These are phyloP conservation scores for Tetranychus truncatus DNA, from an alignment of 2,888 invertebrate genomes.

Conservation along the genomic window DNA sequence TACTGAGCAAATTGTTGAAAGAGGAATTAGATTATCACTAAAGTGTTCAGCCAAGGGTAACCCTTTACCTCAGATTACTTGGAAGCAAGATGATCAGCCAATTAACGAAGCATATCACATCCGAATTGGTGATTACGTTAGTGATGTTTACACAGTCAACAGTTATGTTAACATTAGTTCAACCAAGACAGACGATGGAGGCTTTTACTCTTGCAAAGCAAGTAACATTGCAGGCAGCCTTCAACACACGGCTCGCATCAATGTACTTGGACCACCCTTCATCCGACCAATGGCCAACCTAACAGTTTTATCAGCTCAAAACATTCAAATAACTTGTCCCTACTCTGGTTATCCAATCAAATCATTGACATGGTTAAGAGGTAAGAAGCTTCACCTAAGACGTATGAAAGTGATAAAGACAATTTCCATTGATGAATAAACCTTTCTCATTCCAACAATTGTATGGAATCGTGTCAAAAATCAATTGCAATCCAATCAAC, in stretches of 20 bases:
- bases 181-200: slow-evolving; percentile 32
- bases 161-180: slow-evolving; percentile 26
- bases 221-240: slow-evolving; percentile 24
- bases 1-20: slow-evolving; percentile 14
- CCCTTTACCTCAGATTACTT: slow-evolving; percentile 55
- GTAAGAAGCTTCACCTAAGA: slow-evolving; percentile 18
- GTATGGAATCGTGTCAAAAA: too few species aligned
- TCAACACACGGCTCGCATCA: slow-evolving; percentile 50
- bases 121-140: slow-evolving; percentile 28
- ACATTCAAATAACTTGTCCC: slow-evolving; percentile 58
- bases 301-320: slow-evolving; percentile 59
- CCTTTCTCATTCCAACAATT: too few species aligned
- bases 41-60: slow-evolving; percentile 25
- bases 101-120: slow-evolving; percentile 39
- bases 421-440: neutral
- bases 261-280: slow-evolving; percentile 60
- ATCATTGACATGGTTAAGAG: slow-evolving; percentile 58
- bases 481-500: too few species aligned
- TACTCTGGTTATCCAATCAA: slow-evolving; percentile 77
- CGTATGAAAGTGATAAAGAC: neutral
- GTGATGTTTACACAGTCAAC: slow-evolving; percentile 24
- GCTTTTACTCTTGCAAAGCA: slow-evolving; percentile 34
- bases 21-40: slow-evolving; percentile 21
- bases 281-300: slow-evolving; percentile 60
- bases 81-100: slow-evolving; percentile 73